These are phyloP conservation scores for Pipa parva DNA, from an alignment of 2,113 vertebrate species.

Conservation along the genomic window DNA sequence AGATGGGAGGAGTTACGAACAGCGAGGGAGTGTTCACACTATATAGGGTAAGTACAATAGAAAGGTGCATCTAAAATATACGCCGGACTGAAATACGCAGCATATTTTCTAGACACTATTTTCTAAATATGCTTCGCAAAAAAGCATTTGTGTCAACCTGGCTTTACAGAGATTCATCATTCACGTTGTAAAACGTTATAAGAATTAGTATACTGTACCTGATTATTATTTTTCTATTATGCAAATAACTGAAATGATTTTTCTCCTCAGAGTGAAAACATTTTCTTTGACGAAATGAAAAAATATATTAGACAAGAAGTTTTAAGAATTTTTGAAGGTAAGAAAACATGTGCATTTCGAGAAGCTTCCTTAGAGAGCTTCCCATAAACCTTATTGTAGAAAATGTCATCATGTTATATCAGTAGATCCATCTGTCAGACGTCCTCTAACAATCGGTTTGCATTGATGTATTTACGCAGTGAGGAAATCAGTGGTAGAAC, in stretches of 20 bases:
- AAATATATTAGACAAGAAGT: conserved; percentile 84
- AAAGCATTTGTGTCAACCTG: too few species aligned
- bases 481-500: background rate
- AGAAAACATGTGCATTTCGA: conserved; percentile 44
- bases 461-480: background rate
- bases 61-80: too few species aligned
- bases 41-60: too few species aligned
- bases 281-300: conserved; percentile 86
- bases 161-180: background rate
- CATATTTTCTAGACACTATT: too few species aligned
- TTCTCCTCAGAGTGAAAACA: conserved; percentile 66
- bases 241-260: conserved; percentile 31
- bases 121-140: too few species aligned
- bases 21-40: too few species aligned
- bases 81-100: too few species aligned
- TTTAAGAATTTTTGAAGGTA: conserved; percentile 89
- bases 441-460: conserved; percentile 4
- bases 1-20: too few species aligned
- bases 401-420: too few species aligned
- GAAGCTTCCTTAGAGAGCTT: too few species aligned
- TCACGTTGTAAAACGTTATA: background rate
- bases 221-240: conserved; percentile 21
- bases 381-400: too few species aligned
- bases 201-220: conserved; percentile 7
- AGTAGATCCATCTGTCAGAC: conserved; percentile 20